Conservation (phyloP, 2,113 vertebrate genomes). For the Ailuropoda melanoleuca region DNA sequence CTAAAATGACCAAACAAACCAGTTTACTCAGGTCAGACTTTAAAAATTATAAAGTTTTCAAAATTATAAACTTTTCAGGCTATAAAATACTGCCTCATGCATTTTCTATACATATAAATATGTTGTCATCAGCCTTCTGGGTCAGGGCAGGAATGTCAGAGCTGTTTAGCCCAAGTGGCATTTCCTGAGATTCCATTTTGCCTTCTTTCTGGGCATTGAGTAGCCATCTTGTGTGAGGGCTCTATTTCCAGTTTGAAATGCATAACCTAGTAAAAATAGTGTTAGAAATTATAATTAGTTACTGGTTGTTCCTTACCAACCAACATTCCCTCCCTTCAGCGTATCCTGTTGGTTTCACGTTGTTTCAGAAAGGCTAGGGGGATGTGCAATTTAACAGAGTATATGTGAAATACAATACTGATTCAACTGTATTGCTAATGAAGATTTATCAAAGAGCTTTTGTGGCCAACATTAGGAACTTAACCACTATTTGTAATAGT, state of each 20-base stretch:
- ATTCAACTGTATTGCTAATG: neutral
- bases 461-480: neutral
- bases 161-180: neutral
- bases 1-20: neutral
- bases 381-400: neutral
- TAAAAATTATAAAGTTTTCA: slow-evolving; percentile 11
- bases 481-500: neutral
- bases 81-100: neutral
- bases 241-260: neutral
- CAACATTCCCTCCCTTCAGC: neutral
- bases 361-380: neutral
- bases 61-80: slow-evolving; percentile 2
- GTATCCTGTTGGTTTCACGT: neutral
- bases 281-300: neutral
- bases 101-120: neutral
- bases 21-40: neutral
- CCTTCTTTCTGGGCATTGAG: neutral
- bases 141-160: neutral
- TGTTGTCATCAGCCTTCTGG: neutral
- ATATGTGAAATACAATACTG: neutral
- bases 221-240: neutral
- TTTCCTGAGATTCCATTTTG: slow-evolving; percentile 24
- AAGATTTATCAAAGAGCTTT: neutral
- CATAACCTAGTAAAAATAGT: neutral
- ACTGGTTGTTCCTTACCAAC: neutral